Evolutionary conservation across 1,140 invertebrate species (phyloP).

Genomic region (Danaus melanippus): DNA sequence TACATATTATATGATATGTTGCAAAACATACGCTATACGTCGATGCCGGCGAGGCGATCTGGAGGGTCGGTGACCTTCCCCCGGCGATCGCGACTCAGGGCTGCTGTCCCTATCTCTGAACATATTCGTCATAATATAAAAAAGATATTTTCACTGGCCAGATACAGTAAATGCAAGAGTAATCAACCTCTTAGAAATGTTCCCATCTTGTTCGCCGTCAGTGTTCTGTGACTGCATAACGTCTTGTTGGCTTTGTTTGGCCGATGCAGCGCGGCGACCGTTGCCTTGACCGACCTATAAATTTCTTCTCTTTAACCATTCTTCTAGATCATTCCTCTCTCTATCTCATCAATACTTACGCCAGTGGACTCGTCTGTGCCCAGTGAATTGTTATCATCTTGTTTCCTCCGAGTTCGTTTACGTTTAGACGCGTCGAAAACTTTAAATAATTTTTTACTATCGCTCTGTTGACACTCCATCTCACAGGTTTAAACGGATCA

Average conservation of each 20-base stretch:
- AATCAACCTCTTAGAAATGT: constrained; percentile 23
- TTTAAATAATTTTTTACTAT: constrained; percentile 66
- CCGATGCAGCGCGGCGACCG: constrained; percentile 29
- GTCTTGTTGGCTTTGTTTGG: constrained; percentile 44
- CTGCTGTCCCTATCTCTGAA: constrained; percentile 39
- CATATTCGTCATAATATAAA: not conserved
- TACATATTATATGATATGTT: constrained; percentile 1
- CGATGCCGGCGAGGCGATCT: constrained; percentile 41
- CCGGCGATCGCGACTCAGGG: constrained; percentile 28
- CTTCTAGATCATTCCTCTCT: not conserved
- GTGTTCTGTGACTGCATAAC: constrained; percentile 19
- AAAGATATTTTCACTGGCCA: not conserved
- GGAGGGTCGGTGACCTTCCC: constrained; percentile 19
- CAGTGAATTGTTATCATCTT: constrained; percentile 45
- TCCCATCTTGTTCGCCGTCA: constrained; percentile 13
- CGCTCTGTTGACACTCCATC: constrained; percentile 60
- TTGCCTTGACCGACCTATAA: constrained; percentile 32
- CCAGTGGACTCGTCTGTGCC: constrained; percentile 45
- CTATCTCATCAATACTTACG: constrained; percentile 36
- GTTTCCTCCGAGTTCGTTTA: constrained; percentile 46
- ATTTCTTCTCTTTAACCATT: not conserved
- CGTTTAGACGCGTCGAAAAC: constrained; percentile 58
- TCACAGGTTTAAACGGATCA: constrained; percentile 38
- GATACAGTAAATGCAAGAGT: not conserved
- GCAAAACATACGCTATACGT: constrained; percentile 34